These are phyloP conservation scores for Strigamia transsilvanica DNA, from an alignment of 2,888 invertebrate species.

Conservation along the genomic window DNA sequence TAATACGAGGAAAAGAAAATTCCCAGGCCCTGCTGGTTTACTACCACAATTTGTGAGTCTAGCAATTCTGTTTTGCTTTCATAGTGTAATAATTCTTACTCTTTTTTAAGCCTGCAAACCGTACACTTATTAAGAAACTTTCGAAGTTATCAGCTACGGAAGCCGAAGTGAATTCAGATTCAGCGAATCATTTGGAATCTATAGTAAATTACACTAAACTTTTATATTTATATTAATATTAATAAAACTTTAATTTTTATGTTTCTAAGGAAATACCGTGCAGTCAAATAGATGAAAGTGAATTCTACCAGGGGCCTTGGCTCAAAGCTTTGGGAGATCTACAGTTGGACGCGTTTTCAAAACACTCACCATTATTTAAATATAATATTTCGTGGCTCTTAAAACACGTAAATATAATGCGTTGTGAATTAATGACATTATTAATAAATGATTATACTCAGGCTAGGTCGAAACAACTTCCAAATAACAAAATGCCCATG, in stretches of 20 bases:
- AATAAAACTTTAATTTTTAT: not conserved
- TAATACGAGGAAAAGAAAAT: not conserved
- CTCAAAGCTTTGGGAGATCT: not conserved
- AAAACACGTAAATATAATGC: not conserved
- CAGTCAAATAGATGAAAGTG: constrained; percentile 1
- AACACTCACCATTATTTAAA: not conserved
- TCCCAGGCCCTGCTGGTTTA: constrained; percentile 8
- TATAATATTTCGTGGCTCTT: not conserved
- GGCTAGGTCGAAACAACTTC: not conserved
- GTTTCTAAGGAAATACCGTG: not conserved
- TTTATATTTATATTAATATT: not conserved
- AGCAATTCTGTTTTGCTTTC: not conserved
- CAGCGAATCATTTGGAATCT: not conserved
- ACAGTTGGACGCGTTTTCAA: not conserved
- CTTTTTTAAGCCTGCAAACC: not conserved
- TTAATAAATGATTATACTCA: not conserved
- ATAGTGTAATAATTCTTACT: not conserved
- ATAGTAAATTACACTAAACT: not conserved
- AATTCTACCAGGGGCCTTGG: not conserved
- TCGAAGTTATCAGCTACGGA: not conserved
- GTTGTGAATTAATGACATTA: not conserved
- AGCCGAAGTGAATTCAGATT: not conserved
- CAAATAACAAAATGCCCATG: not conserved
- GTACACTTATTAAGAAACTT: not conserved
- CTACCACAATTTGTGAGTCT: not conserved